These are phyloP conservation scores for Eucera pruinosa DNA, from an alignment of 2,888 invertebrate species.

Conservation along the genomic window DNA sequence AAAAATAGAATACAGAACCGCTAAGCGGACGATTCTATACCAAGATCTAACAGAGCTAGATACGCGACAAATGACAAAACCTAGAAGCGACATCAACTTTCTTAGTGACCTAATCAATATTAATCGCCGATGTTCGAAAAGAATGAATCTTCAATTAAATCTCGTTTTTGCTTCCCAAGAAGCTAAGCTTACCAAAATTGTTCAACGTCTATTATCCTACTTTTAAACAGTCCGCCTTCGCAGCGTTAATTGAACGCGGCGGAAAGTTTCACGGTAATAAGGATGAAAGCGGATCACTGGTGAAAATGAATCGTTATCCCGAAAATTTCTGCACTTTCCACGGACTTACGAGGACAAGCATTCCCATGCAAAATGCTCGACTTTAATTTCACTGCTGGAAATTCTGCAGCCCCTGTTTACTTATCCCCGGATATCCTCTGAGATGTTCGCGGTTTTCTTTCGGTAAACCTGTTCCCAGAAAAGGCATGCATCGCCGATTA, in stretches of 20 bases:
- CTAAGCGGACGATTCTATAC: no score
- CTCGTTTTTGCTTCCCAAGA: neutral
- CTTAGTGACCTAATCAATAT: no score
- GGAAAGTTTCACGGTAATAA: conserved; percentile 1
- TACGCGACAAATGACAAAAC: no score
- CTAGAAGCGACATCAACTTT: no score
- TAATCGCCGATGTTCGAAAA: no score
- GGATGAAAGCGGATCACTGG: neutral
- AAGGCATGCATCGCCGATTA: conserved; percentile 40
- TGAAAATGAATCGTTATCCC: conserved; percentile 2
- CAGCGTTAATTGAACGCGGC: neutral
- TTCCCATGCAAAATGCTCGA: conserved; percentile 6
- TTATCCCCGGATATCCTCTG: conserved; percentile 5
- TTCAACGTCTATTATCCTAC: neutral
- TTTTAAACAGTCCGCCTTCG: neutral
- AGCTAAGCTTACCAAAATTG: neutral
- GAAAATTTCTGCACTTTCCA: neutral
- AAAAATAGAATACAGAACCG: no score
- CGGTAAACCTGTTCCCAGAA: conserved; percentile 24
- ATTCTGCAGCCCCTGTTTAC: conserved; percentile 4
- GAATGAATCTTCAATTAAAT: neutral
- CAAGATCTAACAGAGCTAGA: no score
- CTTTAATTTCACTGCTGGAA: conserved; percentile 11
- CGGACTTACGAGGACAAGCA: neutral
- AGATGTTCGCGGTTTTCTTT: conserved; percentile 39